Evolutionary conservation across 2,797 vertebrate genomes (phyloP), one percentile per base, ranked within the genome.

Genomic region (Rhynchonycteris naso): DNA sequence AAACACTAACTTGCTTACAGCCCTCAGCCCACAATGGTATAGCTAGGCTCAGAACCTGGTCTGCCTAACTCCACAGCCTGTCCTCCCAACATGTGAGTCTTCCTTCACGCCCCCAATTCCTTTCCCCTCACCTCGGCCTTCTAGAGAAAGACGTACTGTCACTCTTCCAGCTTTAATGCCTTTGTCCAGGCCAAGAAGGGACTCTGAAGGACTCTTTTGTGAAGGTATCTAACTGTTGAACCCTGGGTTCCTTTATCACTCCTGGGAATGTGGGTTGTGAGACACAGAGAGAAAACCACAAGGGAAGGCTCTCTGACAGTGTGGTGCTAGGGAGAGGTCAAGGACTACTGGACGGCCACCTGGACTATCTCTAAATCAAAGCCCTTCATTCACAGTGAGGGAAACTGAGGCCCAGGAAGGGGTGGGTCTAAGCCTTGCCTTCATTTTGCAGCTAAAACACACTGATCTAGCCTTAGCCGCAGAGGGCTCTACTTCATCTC

Each of bases 141-240:
- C 28, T 11, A 58, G 71, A 88, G 54, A 38, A 78, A 75, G 66
- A 71, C 26, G 63, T 35, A 22, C 47, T 78, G 83, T 61, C 18
- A 38, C 50, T 91, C 72, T 50, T 59, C 24, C 15, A 69, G 82
- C 38, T 86, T 74, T 69, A 59, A 66, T 93, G 68, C 61, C 84
- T 93, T 90, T 75, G 68, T 90, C 93, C 72, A 72, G 72, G 79
- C 61, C 43, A 58, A 58, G 92, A 33, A 85, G 50, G 52, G 38
- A 58, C 86, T 61, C 38, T 59, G 69, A 90, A 76, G 71, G 69
- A 22, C 66, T 94, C 52, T 89, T 90, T 28, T 83, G 58, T 91
- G 71, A 84, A 43, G 47, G 10, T 33, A 30, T 61, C 59, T 82
- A 38, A 74, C 4, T 3, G 35, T 61, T 38, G 59, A 43, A 69